Percentiles rank a stretch among this genome's conserved stretches.
phyloP scores from a whole-genome alignment of 2,797 vertebrate genomes.

The Sebastes alutus region DNA sequence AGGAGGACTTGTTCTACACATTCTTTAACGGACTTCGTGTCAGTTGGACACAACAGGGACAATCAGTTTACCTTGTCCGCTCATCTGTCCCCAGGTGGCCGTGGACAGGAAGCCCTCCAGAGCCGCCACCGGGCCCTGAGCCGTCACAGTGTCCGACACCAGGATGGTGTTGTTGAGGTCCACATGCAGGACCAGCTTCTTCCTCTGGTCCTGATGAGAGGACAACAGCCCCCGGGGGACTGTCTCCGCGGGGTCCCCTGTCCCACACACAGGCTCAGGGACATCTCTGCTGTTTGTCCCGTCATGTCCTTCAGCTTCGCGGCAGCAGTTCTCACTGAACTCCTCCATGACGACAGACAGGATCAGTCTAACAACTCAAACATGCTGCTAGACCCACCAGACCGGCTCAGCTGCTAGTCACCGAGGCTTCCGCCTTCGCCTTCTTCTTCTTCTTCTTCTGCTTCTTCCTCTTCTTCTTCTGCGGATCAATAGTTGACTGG shows the following conservation, averaged over 20 bases:
- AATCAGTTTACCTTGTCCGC: slow-evolving; percentile 64
- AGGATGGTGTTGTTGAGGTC: slow-evolving; percentile 92
- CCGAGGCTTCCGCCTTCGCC: too few relatives aligned
- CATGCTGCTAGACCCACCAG: too few relatives aligned
- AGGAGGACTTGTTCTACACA: too few relatives aligned
- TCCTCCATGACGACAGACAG: slow-evolving; percentile 39
- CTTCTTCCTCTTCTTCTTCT: too few relatives aligned
- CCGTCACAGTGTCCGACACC: slow-evolving; percentile 83
- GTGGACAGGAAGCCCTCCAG: slow-evolving; percentile 86
- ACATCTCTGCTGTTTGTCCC: neutral
- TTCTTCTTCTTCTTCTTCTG: too few relatives aligned
- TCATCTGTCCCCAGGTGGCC: slow-evolving; percentile 86
- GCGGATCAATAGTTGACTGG: too few relatives aligned
- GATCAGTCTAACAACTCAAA: too few relatives aligned
- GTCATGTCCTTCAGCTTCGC: neutral
- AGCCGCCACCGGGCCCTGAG: slow-evolving; percentile 82
- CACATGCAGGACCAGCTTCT: slow-evolving; percentile 86
- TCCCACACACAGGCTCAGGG: neutral
- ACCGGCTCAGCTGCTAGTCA: too few relatives aligned
- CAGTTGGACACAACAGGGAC: neutral
- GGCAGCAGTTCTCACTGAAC: neutral
- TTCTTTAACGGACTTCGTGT: too few relatives aligned
- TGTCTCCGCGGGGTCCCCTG: neutral
- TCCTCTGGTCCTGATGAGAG: neutral
- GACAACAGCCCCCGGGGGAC: neutral